A percentile compares a stretch with the other conserved stretches of the same genome.
Conservation (phyloP, 1,140 invertebrate species). For the Drosophila willistoni region DNA sequence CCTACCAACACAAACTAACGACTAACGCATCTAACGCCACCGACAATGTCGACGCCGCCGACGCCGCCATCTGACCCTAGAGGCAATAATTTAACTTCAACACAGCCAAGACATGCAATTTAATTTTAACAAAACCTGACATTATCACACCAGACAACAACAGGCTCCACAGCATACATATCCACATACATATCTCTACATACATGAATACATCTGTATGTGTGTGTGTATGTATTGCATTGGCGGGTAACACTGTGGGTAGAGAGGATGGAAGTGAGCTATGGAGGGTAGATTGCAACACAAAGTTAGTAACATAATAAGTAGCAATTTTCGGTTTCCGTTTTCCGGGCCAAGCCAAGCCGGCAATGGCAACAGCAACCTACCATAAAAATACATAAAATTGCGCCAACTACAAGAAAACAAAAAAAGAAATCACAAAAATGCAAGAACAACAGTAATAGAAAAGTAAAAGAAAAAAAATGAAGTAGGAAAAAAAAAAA, state of each 20-base stretch:
- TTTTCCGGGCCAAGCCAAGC: conserved; percentile 70
- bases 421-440: conserved; percentile 36
- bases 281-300: conserved; percentile 53
- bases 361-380: conserved; percentile 64
- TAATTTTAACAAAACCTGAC: conserved; percentile 81
- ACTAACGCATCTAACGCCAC: no score
- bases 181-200: conserved; percentile 10
- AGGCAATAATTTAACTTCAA: conserved; percentile 78
- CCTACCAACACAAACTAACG: background rate
- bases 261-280: background rate
- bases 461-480: no score
- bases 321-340: conserved; percentile 81
- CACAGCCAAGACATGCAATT: conserved; percentile 79
- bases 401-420: conserved; percentile 72
- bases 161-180: conserved; percentile 25
- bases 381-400: conserved; percentile 81
- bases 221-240: background rate
- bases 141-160: conserved; percentile 77
- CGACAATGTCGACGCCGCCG: no score
- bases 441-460: conserved; percentile 15
- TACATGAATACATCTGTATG: background rate
- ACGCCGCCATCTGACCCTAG: conserved; percentile 58
- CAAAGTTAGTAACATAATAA: conserved; percentile 81
- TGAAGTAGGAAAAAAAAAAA: background rate
- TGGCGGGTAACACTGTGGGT: background rate